Conservation (phyloP, 2,888 invertebrate genomes). For the Pheosia gnoma region DNA sequence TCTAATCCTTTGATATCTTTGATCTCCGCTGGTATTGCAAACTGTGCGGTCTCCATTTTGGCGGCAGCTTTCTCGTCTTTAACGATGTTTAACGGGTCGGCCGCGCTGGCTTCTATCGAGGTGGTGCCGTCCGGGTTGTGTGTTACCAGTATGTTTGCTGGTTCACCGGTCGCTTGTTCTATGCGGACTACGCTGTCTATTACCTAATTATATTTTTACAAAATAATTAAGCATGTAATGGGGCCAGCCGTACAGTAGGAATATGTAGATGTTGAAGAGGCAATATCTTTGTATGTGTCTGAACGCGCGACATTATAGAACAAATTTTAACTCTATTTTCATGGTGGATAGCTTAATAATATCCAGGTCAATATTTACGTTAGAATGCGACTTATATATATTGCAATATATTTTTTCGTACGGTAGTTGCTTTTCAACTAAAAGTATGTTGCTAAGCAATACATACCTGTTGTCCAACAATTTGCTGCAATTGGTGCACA, state of each 20-base stretch:
- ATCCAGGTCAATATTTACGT: too few species aligned
- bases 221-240: too few species aligned
- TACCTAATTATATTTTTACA: constrained; percentile 53
- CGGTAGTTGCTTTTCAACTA: too few species aligned
- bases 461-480: constrained; percentile 86
- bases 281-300: too few species aligned
- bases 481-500: constrained; percentile 84
- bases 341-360: too few species aligned
- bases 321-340: too few species aligned
- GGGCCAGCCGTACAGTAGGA: too few species aligned
- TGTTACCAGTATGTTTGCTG: constrained; percentile 79
- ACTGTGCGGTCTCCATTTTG: constrained; percentile 75
- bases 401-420: too few species aligned
- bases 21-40: constrained; percentile 75
- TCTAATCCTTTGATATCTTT: constrained; percentile 80
- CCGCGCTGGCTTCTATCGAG: constrained; percentile 76
- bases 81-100: constrained; percentile 69
- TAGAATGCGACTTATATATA: too few species aligned
- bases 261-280: too few species aligned
- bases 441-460: not conserved
- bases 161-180: constrained; percentile 79
- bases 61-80: constrained; percentile 82
- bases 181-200: constrained; percentile 80
- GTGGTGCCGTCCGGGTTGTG: constrained; percentile 81
- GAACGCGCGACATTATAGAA: too few species aligned